A percentile compares a stretch with the other conserved stretches of the same genome.
phyloP scores from a whole-genome alignment of 2,797 vertebrate genomes.

The Peromyscus eremicus region DNA sequence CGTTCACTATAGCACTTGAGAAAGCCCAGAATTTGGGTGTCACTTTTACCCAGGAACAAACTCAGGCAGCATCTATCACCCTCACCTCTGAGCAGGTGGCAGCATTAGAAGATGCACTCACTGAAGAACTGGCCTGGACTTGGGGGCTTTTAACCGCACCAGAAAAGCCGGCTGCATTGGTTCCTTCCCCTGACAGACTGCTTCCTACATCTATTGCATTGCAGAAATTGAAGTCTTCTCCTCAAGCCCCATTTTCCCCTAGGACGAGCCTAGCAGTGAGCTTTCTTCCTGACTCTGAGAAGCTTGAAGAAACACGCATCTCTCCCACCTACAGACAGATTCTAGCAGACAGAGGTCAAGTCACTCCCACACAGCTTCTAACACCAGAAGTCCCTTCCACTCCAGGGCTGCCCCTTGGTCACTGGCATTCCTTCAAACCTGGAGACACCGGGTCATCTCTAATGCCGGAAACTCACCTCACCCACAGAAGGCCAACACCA shows the following conservation, averaged over 20 bases:
- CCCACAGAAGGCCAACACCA: neutral
- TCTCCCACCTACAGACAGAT: constrained; percentile 33
- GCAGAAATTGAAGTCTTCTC: neutral
- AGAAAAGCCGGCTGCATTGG: neutral
- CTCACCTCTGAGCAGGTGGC: neutral
- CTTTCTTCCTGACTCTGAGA: neutral
- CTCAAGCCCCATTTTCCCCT: neutral
- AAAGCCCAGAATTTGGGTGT: neutral
- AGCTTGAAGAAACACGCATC: constrained; percentile 10
- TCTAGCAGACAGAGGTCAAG: neutral
- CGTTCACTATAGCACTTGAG: neutral
- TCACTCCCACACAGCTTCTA: neutral
- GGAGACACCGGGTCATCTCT: neutral
- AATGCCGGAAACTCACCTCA: neutral
- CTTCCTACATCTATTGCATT: neutral
- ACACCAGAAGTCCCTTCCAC: neutral
- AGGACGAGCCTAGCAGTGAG: neutral
- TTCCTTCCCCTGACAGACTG: neutral
- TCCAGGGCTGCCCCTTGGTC: neutral
- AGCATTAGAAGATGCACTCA: neutral
- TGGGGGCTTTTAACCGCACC: neutral
- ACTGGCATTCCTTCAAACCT: neutral
- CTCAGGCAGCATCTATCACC: neutral
- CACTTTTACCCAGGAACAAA: neutral
- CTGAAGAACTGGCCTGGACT: neutral